Base-by-base conservation (phyloP, 2,797 vertebrate species). In the Lindbergichthys nudifrons region DNA sequence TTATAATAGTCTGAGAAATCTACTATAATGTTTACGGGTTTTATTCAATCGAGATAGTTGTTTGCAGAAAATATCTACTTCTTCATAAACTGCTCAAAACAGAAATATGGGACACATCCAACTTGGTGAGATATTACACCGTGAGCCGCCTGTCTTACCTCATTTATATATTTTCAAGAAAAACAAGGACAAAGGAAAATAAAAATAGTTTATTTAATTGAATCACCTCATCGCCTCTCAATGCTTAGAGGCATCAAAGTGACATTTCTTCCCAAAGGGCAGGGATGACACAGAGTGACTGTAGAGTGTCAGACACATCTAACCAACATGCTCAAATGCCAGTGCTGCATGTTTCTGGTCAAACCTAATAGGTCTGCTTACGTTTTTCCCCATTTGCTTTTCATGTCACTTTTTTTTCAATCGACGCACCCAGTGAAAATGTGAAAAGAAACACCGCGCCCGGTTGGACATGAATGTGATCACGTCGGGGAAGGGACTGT, bases 241-340 rank as follows among this genome's bases (percentile, higher is more conserved):
- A 54, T 61, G 65, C 77, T 84, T 60, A 52, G 10, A 76, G 57
- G 74, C 73, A 84, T 87, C 66, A 80, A 53, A 81, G 82, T 88
- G 81, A 83, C 84, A 87, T 90, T 90, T 77, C 75, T 45, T 79
- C 79, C 89, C 84, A 93, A 92, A 91, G 91, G 87, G 85, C 88
- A 87, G 42, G 47, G 36, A 85, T 82, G 88, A 88, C 82, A 89
- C 72, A 75, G 64, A 81, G 70, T 83, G 71, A 87, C 82, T 18
- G 68, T 23, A 45, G 79, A 76, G 81, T 88, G 85, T 92, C 90
- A 87, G 80, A 75, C 73, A 77, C 76, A 71, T 92, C 87, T 65
- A 64, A 70, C 74, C 65, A 72, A 85, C 89, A 84, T 69, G 79
- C 73, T 82, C 65, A 90, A 93, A 92, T 87, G 82, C 77, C 91